Evolutionary conservation across 2,888 invertebrate species (phyloP).

Genomic region (Leptopilina myrica): DNA sequence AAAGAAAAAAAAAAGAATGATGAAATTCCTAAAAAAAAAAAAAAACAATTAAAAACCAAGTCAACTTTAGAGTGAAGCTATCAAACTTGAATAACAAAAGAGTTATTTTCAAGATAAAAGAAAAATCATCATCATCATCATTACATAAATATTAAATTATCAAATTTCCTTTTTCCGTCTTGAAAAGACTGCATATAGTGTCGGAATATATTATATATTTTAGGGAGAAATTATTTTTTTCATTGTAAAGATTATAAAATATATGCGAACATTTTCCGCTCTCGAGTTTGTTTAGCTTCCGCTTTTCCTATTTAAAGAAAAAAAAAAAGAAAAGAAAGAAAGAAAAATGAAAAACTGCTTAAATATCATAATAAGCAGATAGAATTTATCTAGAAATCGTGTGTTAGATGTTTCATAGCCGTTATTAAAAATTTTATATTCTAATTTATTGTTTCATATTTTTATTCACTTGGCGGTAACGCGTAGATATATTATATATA

Average conservation of each 20-base stretch:
- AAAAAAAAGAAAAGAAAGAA: too few relatives aligned
- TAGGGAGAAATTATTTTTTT: slow-evolving; percentile 35
- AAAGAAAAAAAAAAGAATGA: slow-evolving; percentile 18
- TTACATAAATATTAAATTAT: neutral
- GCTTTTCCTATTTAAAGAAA: neutral
- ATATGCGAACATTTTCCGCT: slow-evolving; percentile 6
- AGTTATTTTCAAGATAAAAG: slow-evolving; percentile 11
- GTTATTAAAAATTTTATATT: slow-evolving; percentile 37
- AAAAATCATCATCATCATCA: neutral
- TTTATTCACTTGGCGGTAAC: slow-evolving; percentile 31
- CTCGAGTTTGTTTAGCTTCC: slow-evolving; percentile 34
- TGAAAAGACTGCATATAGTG: neutral
- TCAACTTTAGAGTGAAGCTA: slow-evolving; percentile 10
- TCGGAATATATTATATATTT: slow-evolving; percentile 24
- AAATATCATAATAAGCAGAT: slow-evolving; percentile 18
- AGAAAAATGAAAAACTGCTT: neutral
- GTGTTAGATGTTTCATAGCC: slow-evolving; percentile 23
- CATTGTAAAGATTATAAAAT: neutral
- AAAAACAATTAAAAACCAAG: neutral
- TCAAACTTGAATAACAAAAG: slow-evolving; percentile 14
- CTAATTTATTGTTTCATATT: slow-evolving; percentile 41
- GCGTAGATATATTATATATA: slow-evolving; percentile 7
- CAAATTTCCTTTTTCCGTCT: slow-evolving; percentile 10
- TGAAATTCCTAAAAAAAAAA: neutral
- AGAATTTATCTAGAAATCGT: slow-evolving; percentile 30